Evolutionary conservation across 1,140 invertebrate species (phyloP).

Genomic region (Psix sp.): DNA sequence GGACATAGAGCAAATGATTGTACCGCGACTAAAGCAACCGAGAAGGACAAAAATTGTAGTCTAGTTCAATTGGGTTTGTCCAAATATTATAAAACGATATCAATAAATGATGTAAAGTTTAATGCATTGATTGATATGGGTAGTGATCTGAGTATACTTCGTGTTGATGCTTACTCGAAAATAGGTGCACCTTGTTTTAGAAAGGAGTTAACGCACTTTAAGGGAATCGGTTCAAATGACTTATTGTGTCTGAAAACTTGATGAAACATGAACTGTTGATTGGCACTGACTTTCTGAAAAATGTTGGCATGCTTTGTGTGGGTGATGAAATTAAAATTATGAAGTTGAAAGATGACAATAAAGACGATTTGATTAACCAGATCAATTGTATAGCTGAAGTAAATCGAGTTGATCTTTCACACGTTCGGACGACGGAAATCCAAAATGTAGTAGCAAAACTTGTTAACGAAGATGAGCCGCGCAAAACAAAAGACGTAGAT

Average conservation of each 20-base stretch:
- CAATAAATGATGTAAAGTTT: too few species aligned
- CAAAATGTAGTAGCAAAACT: slow-evolving; percentile 1
- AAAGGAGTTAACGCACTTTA: too few species aligned
- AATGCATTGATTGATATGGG: too few species aligned
- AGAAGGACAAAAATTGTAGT: neutral
- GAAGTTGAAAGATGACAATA: slow-evolving; percentile 11
- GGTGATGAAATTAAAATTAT: slow-evolving; percentile 8
- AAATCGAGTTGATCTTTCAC: slow-evolving; percentile 10
- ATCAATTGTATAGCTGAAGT: slow-evolving; percentile 2
- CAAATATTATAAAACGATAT: neutral
- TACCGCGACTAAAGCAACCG: too few species aligned
- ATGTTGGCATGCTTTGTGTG: neutral
- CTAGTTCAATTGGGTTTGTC: neutral
- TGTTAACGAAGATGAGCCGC: slow-evolving; percentile 28
- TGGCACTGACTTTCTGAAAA: slow-evolving; percentile 34
- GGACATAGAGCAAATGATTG: slow-evolving; percentile 9
- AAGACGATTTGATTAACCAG: slow-evolving; percentile 5
- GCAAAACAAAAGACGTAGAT: too few species aligned
- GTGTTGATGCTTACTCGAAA: too few species aligned
- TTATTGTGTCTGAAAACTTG: slow-evolving; percentile 26
- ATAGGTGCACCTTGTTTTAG: too few species aligned
- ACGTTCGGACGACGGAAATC: slow-evolving; percentile 9
- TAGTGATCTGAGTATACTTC: too few species aligned
- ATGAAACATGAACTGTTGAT: slow-evolving; percentile 31
- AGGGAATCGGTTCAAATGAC: slow-evolving; percentile 33